Evolutionary conservation across 1,140 invertebrate genomes (phyloP), one percentile per base, ranked within the genome.

Genomic region (Mizuhopecten yessoensis): DNA sequence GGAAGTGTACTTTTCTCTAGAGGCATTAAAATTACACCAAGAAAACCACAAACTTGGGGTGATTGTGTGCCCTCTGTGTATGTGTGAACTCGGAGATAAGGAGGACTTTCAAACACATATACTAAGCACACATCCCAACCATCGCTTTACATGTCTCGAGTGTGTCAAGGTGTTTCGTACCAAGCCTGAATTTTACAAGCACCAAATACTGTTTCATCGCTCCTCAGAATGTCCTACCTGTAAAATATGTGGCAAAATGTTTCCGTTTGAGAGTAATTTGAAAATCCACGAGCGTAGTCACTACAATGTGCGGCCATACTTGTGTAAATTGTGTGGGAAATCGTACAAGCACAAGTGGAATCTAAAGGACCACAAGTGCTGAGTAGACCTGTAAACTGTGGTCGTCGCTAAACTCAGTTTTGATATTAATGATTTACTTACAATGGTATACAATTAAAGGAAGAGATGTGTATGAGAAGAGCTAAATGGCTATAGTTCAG

Each of bases 311-410:
- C 33, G 90, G 23, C 87, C 10, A 17, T 90, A 87, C 10, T 42
- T 45, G 34, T 90, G 90, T 88, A 9, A 34, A 0, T 23, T 90
- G 57, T 90, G 90, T 86, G 36, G 75, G n/a, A 90, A 88, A 75
- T 88, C 87, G 20, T 90, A 90, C 42, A 90, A 90, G 33, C 90
- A 90, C 57, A 90, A 90, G 29, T 87, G 88, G 23, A 90, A 90
- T 39, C 34, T 90, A 11, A 86, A 88, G 20, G 87, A 88, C 34
- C 90, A 90, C 34, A n/a, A 42, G 36, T 89, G 89, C 29, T 45
- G 33, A 34, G 15, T 45, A 7, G 5, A 39, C 5, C 36, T n/a
- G n/a, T n/a, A n/a, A n/a, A n/a, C n/a, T n/a, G n/a, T n/a, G n/a
- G n/a, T n/a, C n/a, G n/a, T n/a, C n/a, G n/a, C n/a, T n/a, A n/a